These are phyloP conservation scores for Zosterops hypoxanthus DNA, from an alignment of 2,113 vertebrate genomes.

Conservation along the genomic window DNA sequence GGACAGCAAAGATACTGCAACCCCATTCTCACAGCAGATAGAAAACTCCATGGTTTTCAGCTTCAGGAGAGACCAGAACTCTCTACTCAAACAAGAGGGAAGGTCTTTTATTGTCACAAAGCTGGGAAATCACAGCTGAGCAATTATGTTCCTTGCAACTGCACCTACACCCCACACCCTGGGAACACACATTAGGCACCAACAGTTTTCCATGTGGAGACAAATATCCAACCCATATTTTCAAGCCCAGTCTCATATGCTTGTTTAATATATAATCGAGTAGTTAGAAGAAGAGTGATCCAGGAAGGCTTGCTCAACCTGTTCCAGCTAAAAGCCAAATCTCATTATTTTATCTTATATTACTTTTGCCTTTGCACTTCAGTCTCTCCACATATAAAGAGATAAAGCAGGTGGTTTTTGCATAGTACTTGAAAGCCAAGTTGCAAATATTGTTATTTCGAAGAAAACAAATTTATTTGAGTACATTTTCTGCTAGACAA, in stretches of 20 bases:
- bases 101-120: background rate
- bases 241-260: background rate
- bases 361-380: background rate
- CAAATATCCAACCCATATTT: background rate
- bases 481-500: background rate
- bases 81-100: rapidly evolving
- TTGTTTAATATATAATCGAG: background rate
- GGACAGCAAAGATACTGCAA: background rate
- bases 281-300: background rate
- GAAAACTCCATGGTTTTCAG: background rate
- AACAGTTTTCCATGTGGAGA: background rate
- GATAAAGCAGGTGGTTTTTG: background rate
- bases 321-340: background rate
- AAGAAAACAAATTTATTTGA: constrained; percentile 7
- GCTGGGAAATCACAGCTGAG: background rate
- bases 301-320: background rate
- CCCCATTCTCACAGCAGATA: background rate
- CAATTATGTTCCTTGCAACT: background rate
- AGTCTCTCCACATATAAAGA: background rate
- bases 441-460: constrained; percentile 21
- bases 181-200: background rate
- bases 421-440: background rate
- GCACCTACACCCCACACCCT: background rate
- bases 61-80: background rate
- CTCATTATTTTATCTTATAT: background rate